Percentiles rank a stretch among this genome's conserved stretches.
Evolutionary conservation across 2,888 invertebrate genomes (phyloP).

Genomic region (Criorhina ranunculi): DNA sequence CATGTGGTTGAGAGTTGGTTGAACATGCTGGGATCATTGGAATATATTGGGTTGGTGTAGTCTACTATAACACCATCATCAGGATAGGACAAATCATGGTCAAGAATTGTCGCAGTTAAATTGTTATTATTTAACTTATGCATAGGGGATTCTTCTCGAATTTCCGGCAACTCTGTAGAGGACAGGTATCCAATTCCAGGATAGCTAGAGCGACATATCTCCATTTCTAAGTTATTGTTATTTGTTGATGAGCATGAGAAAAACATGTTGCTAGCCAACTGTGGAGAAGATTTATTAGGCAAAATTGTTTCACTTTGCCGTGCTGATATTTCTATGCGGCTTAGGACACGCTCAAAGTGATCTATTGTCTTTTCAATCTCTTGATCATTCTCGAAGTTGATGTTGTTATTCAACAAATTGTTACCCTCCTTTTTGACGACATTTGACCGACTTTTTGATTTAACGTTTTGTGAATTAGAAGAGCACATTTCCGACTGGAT

Average conservation of each 20-base stretch:
- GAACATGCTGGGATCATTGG: slow-evolving; percentile 45
- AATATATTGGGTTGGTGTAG: slow-evolving; percentile 60
- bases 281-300: background rate
- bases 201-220: slow-evolving; percentile 37
- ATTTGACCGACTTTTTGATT: background rate
- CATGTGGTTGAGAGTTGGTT: slow-evolving; percentile 58
- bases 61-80: slow-evolving; percentile 45
- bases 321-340: slow-evolving; percentile 63
- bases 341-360: slow-evolving; percentile 68
- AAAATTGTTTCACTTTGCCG: slow-evolving; percentile 3
- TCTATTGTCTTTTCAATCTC: slow-evolving; percentile 72
- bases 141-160: slow-evolving; percentile 69
- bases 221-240: slow-evolving; percentile 63
- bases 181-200: slow-evolving; percentile 51
- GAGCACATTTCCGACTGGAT: background rate
- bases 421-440: slow-evolving; percentile 8
- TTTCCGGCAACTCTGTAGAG: slow-evolving; percentile 69
- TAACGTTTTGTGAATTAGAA: background rate
- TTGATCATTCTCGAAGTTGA: slow-evolving; percentile 65
- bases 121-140: slow-evolving; percentile 52
- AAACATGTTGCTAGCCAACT: background rate
- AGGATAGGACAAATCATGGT: slow-evolving; percentile 15
- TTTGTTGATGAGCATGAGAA: slow-evolving; percentile 16
- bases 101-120: slow-evolving; percentile 15
- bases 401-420: slow-evolving; percentile 47